These are phyloP conservation scores for Didymodactylos carnosus DNA, from an alignment of 2,888 invertebrate genomes.

Conservation along the genomic window DNA sequence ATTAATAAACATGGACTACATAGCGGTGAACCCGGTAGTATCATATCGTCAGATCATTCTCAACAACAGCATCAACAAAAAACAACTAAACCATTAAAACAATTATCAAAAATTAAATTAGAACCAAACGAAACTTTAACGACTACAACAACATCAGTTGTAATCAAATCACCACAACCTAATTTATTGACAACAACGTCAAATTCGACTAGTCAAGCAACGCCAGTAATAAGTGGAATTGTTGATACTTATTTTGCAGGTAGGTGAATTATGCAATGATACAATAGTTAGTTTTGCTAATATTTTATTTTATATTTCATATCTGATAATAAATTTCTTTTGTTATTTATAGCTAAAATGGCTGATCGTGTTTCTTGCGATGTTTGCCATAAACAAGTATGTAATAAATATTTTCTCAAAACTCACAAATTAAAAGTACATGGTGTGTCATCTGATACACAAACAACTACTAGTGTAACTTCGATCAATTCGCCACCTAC, in stretches of 20 bases:
- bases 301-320: too few species aligned
- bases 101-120: not conserved
- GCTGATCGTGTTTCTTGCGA: constrained; percentile 47
- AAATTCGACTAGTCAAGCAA: not conserved
- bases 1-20: not conserved
- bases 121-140: not conserved
- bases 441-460: constrained; percentile 20
- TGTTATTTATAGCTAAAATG: too few species aligned
- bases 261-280: too few species aligned
- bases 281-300: too few species aligned
- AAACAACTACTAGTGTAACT: not conserved
- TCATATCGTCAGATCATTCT: too few species aligned
- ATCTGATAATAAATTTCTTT: too few species aligned
- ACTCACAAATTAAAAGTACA: constrained; percentile 97
- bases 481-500: not conserved
- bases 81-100: too few species aligned
- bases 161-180: not conserved
- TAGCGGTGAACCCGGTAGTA: not conserved
- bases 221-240: constrained; percentile 6
- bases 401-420: constrained; percentile 98
- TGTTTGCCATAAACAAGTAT: constrained; percentile 90
- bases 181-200: not conserved
- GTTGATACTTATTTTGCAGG: constrained; percentile 14
- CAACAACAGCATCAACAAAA: too few species aligned
- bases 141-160: not conserved